Evolutionary conservation across 2,797 vertebrate species (phyloP).

Genomic region (Pipistrellus nathusii): DNA sequence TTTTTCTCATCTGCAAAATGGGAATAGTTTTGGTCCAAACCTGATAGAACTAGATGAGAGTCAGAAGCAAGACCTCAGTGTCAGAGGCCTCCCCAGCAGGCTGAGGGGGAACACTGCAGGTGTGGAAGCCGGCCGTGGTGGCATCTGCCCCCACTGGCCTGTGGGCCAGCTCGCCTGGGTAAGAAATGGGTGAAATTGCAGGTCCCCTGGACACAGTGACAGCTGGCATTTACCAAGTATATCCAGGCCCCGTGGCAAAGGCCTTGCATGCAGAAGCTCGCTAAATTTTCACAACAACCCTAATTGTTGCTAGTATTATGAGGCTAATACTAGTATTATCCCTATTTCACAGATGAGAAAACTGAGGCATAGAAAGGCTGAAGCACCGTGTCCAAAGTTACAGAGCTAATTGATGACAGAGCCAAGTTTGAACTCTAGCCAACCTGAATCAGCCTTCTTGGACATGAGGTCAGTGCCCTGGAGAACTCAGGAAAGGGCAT

Average conservation of each 20-base stretch:
- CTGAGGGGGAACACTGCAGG: too few relatives aligned
- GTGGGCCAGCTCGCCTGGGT: background rate
- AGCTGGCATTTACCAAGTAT: background rate
- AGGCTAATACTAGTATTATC: too few relatives aligned
- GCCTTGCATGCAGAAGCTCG: background rate
- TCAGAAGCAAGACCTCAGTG: background rate
- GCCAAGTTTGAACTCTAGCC: background rate
- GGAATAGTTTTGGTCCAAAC: rapidly evolving
- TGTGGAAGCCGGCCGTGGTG: rapidly evolving
- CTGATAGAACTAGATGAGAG: background rate
- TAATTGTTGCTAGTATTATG: background rate
- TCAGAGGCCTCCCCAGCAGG: background rate
- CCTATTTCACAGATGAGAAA: background rate
- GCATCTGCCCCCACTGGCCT: background rate
- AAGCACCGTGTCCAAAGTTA: background rate
- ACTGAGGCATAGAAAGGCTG: background rate
- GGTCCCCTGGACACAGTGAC: background rate
- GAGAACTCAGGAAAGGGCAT: background rate
- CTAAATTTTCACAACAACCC: background rate
- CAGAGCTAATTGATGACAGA: background rate
- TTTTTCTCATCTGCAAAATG: background rate
- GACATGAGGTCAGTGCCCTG: background rate
- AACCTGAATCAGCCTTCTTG: background rate
- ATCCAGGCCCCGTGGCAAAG: background rate
- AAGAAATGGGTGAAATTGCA: background rate